Base-by-base conservation (phyloP, 2,888 invertebrate species). In the Pseudococcus longispinus region DNA sequence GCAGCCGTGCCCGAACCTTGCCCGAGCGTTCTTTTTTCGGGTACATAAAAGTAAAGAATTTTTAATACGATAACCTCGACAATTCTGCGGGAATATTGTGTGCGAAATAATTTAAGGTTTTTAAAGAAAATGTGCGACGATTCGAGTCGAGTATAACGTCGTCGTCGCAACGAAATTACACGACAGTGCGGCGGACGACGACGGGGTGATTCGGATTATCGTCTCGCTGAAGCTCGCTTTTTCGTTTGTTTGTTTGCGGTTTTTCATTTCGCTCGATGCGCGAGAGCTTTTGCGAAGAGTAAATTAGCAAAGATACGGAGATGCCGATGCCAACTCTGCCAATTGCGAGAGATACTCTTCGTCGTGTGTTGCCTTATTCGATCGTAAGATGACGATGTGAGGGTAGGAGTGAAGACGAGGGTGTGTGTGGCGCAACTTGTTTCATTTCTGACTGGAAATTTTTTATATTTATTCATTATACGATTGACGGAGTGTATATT, bases 11-110 rank as follows among this genome's bases (percentile, higher is more conserved):
- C 23, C 60, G 23, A 55, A 55, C 55, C n/a, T 60, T 60, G n/a
- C 55, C 55, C 55, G 60, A 60, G 23, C 60, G 51, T 51, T 60
- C 6, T 20, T 60, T 23, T 20, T 60, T 23, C 20, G 5, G 8
- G 60, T 60, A 3, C 11, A 29, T n/a, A 29, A 42, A 80, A 80
- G 77, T 80, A 80, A 80, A 80, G 77, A 80, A 80, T 80, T 80
- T 80, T 80, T 42, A 80, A 80, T 80, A 29, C 42, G 77, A 80
- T 80, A 80, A 80, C 77, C 32, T 20, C 77, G 77, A 60, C 60
- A 60, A 60, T 60, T 60, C 60, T 60, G 60, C 60, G 60, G 60
- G 60, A 60, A 60, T 60, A 60, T 60, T 60, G 20, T 51, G 60
- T 23, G 60, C 15, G 60, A 60, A 60, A 60, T 60, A 20, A 23